These are phyloP conservation scores for Entosphenus tridentatus DNA, from an alignment of 2,113 vertebrate genomes.

Conservation along the genomic window DNA sequence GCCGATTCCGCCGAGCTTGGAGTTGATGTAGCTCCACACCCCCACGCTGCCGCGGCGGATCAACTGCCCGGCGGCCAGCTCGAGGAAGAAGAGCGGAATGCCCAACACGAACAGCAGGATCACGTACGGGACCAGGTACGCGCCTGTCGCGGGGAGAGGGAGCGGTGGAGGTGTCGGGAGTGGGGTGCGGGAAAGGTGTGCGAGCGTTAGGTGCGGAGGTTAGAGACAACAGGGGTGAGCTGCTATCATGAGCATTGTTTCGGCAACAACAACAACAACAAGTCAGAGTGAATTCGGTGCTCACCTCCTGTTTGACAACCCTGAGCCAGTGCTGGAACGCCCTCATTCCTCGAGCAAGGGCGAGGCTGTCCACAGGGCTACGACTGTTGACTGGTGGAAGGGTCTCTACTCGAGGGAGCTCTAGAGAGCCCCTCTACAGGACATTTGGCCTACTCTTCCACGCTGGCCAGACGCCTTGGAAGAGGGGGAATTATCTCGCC, in stretches of 20 bases:
- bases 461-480: no score
- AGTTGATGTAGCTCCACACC: constrained; percentile 85
- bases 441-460: no score
- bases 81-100: constrained; percentile 86
- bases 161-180: no score
- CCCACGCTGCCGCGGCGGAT: constrained; percentile 87
- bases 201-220: background rate
- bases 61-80: constrained; percentile 77
- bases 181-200: background rate
- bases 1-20: constrained; percentile 68
- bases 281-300: background rate
- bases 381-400: no score
- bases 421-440: no score
- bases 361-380: no score
- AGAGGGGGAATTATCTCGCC: no score
- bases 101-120: constrained; percentile 82
- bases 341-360: no score
- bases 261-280: background rate
- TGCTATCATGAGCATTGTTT: background rate
- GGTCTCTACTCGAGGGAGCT: no score
- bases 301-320: background rate
- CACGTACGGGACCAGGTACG: constrained; percentile 75
- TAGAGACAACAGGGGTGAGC: background rate
- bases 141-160: constrained; percentile 28
- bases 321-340: background rate